phyloP scores from a whole-genome alignment of 2,888 invertebrate genomes.

The Priocnemis perturbator region DNA sequence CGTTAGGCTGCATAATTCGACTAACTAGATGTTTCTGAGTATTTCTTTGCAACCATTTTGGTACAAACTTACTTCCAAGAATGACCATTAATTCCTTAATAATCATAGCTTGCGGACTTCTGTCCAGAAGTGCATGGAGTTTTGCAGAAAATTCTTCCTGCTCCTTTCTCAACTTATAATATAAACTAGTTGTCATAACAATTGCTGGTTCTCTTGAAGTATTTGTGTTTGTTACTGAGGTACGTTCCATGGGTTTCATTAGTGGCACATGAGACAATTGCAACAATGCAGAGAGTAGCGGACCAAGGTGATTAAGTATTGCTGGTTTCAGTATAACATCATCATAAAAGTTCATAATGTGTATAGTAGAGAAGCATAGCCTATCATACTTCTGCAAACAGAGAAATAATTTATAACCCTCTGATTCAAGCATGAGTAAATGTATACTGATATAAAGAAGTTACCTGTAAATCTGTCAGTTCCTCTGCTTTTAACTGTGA shows the following conservation, averaged over 20 bases:
- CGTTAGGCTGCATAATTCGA: conserved; percentile 79
- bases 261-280: conserved; percentile 83
- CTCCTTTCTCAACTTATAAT: conserved; percentile 76
- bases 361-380: conserved; percentile 79
- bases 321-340: conserved; percentile 57
- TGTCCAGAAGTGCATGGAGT: conserved; percentile 77
- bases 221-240: background rate
- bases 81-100: conserved; percentile 84
- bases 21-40: conserved; percentile 80
- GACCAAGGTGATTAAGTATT: conserved; percentile 59
- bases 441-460: conserved; percentile 34
- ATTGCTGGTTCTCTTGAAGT: conserved; percentile 60
- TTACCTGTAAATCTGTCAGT: conserved; percentile 75
- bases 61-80: conserved; percentile 77
- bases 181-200: conserved; percentile 79
- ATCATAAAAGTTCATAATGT: conserved; percentile 73
- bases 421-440: background rate
- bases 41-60: conserved; percentile 80
- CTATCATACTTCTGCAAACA: conserved; percentile 77
- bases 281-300: conserved; percentile 81
- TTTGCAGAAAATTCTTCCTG: conserved; percentile 76
- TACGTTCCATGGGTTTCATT: conserved; percentile 76
- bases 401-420: conserved; percentile 9
- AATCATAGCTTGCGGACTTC: conserved; percentile 79
- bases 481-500: conserved; percentile 68